phyloP scores from a whole-genome alignment of 2,113 vertebrate genomes.

The Notothenia coriiceps region DNA sequence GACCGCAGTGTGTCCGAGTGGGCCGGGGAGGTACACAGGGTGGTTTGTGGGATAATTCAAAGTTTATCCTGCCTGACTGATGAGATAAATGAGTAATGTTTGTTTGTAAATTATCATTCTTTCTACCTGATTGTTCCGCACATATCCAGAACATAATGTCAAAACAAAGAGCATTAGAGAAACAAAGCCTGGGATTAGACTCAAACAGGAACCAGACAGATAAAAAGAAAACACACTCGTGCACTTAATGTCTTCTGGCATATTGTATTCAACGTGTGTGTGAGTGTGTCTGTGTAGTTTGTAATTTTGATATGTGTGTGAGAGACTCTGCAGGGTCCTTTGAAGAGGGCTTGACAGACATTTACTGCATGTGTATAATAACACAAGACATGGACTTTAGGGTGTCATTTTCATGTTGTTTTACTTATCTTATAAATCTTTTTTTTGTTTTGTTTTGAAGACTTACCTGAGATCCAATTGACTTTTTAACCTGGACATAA shows the following conservation, averaged over 20 bases:
- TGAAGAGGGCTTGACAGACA: slow-evolving; percentile 19
- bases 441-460: background rate
- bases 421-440: too few species aligned
- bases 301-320: slow-evolving; percentile 9
- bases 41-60: slow-evolving; percentile 43
- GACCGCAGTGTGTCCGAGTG: background rate
- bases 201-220: background rate
- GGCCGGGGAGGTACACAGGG: slow-evolving; percentile 1
- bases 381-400: background rate
- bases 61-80: slow-evolving; percentile 39
- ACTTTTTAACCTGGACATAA: slow-evolving; percentile 7
- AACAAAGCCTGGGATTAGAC: slow-evolving; percentile 22
- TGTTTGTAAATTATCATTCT: slow-evolving; percentile 29
- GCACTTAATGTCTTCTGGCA: slow-evolving; percentile 17
- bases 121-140: background rate
- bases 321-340: slow-evolving; percentile 36
- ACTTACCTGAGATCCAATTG: background rate
- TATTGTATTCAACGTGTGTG: background rate
- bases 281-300: background rate
- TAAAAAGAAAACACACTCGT: slow-evolving; percentile 32
- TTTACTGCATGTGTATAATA: slow-evolving; percentile 13
- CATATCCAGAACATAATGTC: slow-evolving; percentile 11
- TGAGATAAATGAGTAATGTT: slow-evolving; percentile 47
- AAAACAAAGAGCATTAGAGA: slow-evolving; percentile 21
- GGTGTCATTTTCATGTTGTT: background rate